Evolutionary conservation across 2,797 vertebrate genomes (phyloP), one percentile per base, ranked within the genome.

Genomic region (Ciconia nigra): DNA sequence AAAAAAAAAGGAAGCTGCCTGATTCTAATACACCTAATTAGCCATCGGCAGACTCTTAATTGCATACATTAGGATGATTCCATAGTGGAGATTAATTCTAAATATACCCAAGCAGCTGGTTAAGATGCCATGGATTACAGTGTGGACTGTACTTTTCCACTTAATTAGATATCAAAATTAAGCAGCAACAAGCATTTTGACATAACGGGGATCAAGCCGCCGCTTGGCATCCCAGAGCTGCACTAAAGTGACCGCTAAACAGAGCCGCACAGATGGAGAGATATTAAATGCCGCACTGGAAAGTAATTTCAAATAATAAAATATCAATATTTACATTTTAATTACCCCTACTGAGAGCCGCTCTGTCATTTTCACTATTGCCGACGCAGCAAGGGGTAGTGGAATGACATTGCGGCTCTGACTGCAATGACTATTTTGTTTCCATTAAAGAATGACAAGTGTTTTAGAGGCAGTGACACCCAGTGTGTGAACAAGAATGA

Each of bases 311-410:
- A 99, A 99, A 99, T 99, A 99, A 99, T 99, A 99, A 99, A 99
- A 99, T 99, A 99, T 99, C 99, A 99, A 99, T 99, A 99, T 99
- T 99, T 99, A 99, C 99, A 99, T 99, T 99, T 99, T 99, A 99
- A 99, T 99, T 99, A 99, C 99, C 99, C 99, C 98, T 98, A 98
- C 98, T 98, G 98, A 98, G 98, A 98, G 98, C 98, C 97, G 97
- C 98, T 98, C 98, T 99, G 99, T 99, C 98, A 99, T 98, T 98
- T 98, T 97, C 98, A 98, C 98, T 98, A 98, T 98, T 98, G 98
- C 98, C 98, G 98, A 98, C 98, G 57, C 98, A 98, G 98, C 98
- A 98, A 98, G 98, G 98, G 98, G 98, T 97, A 98, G 96, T 78
- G 97, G 97, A 98, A 98, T 98, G 98, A 98, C 98, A 98, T 98